Evolutionary conservation across 2,797 vertebrate genomes (phyloP), one percentile per base, ranked within the genome.

Genomic region (Buphagus erythrorhynchus): DNA sequence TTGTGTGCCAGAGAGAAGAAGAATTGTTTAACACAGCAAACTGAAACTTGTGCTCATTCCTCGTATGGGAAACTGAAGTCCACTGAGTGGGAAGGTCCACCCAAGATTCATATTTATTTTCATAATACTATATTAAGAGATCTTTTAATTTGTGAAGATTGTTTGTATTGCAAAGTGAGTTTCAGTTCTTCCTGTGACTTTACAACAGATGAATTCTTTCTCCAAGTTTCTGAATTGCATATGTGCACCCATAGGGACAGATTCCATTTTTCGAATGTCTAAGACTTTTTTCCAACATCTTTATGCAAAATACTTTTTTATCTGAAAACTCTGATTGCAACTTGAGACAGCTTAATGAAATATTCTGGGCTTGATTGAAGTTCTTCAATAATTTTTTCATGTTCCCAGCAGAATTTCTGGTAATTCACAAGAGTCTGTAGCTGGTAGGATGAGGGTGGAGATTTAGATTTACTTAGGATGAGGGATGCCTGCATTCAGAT

Each of bases 361-460:
- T 93, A 77, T 77, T 90, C 57, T 58, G 66, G 58, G 26, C 26
- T 94, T 91, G 90, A 66, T 43, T 79, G 82, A 90, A 91, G 49
- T 69, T 77, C 65, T 67, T 94, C 45, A 67, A 6, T 59, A 46
- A 6, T 42, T 87, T 91, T 91, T 85, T 79, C n/a, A 19, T 83
- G 36, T 77, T 94, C 68, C 20, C 31, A 59, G 68, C 14, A 16
- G 88, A 83, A 68, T 93, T 90, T 49, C 61, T 92, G 21, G 18
- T 77, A 77, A 61, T 40, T 86, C 79, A 86, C 40, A 28, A 18
- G 57, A 65, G n/a, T 25, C 57, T 21, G 10, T 55, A 73, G 82
- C 57, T 75, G 31, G 49, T 35, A 77, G 57, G 40, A 54, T 67
- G 42, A 15, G 16, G 25, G 19, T 71, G 71, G 48, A 72, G 51